Conservation (phyloP, 2,797 vertebrate genomes). For the Microctenopoma steveboyesi region DNA sequence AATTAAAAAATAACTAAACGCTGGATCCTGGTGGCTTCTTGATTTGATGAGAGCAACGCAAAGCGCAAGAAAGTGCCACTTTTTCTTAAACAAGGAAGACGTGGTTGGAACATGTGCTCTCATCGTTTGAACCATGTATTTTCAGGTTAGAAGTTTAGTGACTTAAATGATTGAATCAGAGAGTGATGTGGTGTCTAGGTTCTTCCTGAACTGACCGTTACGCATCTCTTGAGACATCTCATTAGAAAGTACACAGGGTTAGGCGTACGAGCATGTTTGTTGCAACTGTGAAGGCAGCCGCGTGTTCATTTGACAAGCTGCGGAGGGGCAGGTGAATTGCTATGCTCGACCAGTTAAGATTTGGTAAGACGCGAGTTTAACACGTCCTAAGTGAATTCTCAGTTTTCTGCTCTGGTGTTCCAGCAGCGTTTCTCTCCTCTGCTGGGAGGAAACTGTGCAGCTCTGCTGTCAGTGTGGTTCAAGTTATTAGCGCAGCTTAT, state of each 20-base stretch:
- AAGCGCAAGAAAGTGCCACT: not conserved
- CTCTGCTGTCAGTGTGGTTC: slow-evolving; percentile 41
- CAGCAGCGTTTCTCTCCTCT: slow-evolving; percentile 32
- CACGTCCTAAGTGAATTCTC: slow-evolving; percentile 57
- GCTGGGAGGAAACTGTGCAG: slow-evolving; percentile 24
- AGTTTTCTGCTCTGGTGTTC: slow-evolving; percentile 57
- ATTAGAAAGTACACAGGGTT: slow-evolving; percentile 37
- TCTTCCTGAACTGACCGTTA: slow-evolving; percentile 36
- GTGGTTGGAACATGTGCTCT: not conserved
- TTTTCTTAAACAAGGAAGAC: slow-evolving; percentile 3
- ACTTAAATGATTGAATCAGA: slow-evolving; percentile 32
- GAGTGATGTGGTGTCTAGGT: slow-evolving; percentile 28
- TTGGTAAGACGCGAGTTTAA: slow-evolving; percentile 68
- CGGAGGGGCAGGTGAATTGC: slow-evolving; percentile 49
- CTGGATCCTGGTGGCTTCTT: not conserved
- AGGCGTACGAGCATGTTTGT: slow-evolving; percentile 42
- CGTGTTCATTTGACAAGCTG: slow-evolving; percentile 52
- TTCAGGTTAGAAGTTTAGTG: slow-evolving; percentile 4
- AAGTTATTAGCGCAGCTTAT: slow-evolving; percentile 46
- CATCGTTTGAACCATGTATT: not conserved
- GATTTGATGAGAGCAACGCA: slow-evolving; percentile 12
- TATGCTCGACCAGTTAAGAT: slow-evolving; percentile 50
- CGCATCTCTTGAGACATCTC: slow-evolving; percentile 27
- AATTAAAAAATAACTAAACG: not conserved
- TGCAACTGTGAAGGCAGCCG: slow-evolving; percentile 30